These are phyloP conservation scores for Ellobium chinense DNA, from an alignment of 2,888 invertebrate species.

Conservation along the genomic window DNA sequence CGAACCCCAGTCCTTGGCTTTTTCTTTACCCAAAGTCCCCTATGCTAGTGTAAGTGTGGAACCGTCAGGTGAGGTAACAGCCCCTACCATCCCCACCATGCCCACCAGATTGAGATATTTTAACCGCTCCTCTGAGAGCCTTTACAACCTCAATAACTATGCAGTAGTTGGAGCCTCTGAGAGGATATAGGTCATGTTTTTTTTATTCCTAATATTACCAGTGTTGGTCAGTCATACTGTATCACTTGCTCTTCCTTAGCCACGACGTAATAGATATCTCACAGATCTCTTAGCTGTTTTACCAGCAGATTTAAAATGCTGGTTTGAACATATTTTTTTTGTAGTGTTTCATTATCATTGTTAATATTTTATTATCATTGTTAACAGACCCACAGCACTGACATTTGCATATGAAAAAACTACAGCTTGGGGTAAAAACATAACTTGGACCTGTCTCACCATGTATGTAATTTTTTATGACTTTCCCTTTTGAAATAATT, in stretches of 20 bases:
- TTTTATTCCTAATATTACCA: no score
- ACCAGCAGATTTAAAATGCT: not conserved
- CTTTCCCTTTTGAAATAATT: no score
- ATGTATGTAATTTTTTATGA: no score
- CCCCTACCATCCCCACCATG: conserved; percentile 39
- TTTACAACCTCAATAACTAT: conserved; percentile 52
- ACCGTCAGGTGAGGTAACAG: conserved; percentile 50
- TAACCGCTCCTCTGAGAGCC: conserved; percentile 60
- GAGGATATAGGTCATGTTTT: conserved; percentile 5
- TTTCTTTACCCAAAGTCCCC: conserved; percentile 66
- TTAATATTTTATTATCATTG: not conserved
- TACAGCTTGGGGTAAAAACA: no score
- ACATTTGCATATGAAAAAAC: no score
- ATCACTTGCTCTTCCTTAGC: no score
- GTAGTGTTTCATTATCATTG: not conserved
- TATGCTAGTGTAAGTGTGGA: conserved; percentile 65
- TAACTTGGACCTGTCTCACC: no score
- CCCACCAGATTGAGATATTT: conserved; percentile 65
- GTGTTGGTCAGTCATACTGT: no score
- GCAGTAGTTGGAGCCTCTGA: conserved; percentile 39
- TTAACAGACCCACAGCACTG: no score
- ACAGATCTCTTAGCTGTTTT: no score
- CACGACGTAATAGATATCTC: no score
- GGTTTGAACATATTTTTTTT: not conserved
- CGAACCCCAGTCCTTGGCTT: conserved; percentile 50